Percentiles rank a stretch among this genome's conserved stretches.
These are phyloP conservation scores for Anas georgica DNA, from an alignment of 2,797 vertebrate genomes.

Conservation along the genomic window DNA sequence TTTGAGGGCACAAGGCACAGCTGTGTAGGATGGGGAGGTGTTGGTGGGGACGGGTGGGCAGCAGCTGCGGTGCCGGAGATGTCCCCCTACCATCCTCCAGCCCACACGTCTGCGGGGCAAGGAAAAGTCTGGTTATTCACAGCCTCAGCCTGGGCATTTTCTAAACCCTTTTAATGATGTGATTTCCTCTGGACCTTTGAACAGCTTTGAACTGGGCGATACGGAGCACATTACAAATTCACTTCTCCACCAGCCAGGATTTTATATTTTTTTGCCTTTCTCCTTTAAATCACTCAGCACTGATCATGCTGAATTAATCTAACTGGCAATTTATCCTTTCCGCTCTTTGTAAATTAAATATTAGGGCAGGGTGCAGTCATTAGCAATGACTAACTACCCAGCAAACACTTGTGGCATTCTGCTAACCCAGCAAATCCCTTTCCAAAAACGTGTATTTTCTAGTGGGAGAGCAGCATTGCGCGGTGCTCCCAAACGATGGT, in stretches of 20 bases:
- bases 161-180: fast-evolving
- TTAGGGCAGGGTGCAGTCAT: slow-evolving; percentile 21
- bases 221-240: background rate
- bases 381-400: background rate
- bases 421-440: background rate
- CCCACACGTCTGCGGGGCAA: fast-evolving
- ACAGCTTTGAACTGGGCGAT: background rate
- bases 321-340: slow-evolving; percentile 24
- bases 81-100: background rate
- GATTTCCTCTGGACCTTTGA: fast-evolving
- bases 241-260: background rate
- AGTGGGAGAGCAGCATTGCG: background rate
- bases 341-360: slow-evolving; percentile 28
- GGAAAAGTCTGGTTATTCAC: fast-evolving
- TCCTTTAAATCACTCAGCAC: background rate
- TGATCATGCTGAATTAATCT: slow-evolving; percentile 32
- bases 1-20: fast-evolving
- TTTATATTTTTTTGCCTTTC: background rate
- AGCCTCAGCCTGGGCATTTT: fast-evolving
- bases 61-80: background rate
- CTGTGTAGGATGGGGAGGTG: background rate
- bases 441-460: background rate
- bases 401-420: background rate
- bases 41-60: background rate
- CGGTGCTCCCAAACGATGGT: background rate